Conservation (phyloP, 2,113 vertebrate species). For the Suricata suricatta region DNA sequence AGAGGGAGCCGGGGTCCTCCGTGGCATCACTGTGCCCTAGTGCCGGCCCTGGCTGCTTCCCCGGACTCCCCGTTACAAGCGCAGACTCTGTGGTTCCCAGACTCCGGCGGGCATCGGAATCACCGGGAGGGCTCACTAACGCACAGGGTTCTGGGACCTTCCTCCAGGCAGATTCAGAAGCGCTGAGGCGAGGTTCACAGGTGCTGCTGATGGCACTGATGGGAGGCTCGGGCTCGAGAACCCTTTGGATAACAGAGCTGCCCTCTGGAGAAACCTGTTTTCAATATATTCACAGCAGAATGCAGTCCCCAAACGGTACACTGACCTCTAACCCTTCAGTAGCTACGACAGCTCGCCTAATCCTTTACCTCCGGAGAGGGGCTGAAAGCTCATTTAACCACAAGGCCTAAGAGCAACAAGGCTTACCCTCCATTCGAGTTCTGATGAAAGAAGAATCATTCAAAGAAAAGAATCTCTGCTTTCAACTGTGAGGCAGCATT, state of each 20-base stretch:
- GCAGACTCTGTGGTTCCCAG: background rate
- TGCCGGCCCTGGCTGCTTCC: background rate
- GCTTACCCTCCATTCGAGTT: background rate
- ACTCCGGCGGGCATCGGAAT: no score
- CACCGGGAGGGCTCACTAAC: background rate
- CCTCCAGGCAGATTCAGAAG: background rate
- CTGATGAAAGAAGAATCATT: background rate
- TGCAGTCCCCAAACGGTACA: background rate
- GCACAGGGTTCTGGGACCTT: background rate
- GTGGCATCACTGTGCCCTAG: rapidly evolving
- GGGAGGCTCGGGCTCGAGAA: background rate
- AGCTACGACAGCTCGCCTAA: background rate
- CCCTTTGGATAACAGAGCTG: background rate
- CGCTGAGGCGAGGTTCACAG: background rate
- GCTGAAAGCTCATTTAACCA: background rate
- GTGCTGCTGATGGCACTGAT: no score
- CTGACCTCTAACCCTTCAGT: background rate
- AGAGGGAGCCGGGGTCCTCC: background rate
- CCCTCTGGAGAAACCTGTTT: background rate
- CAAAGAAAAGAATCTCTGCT: background rate
- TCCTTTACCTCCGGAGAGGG: background rate
- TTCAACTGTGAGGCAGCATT: background rate
- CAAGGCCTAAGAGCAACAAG: background rate
- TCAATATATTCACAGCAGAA: background rate
- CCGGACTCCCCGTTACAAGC: background rate